A percentile compares a stretch with the other conserved stretches of the same genome.
Evolutionary conservation across 2,888 invertebrate species (phyloP).

Genomic region (Palloptera scutellata): DNA sequence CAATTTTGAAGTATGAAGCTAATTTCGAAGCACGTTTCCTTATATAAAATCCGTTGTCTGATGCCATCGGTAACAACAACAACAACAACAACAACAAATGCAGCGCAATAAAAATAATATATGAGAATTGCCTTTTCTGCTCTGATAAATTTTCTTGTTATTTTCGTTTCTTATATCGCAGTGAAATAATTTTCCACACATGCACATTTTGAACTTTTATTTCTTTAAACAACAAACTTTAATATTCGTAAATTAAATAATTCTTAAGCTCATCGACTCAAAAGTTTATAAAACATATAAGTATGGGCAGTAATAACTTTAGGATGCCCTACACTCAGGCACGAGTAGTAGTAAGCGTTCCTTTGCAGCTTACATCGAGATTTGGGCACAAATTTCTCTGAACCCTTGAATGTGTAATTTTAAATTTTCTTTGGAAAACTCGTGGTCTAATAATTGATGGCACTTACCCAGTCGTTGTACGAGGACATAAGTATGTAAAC

Average conservation of each 20-base stretch:
- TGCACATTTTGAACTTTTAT: not conserved
- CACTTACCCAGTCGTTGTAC: too few relatives aligned
- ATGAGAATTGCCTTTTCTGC: conserved; percentile 49
- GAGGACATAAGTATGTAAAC: too few relatives aligned
- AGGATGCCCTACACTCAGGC: too few relatives aligned
- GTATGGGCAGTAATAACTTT: too few relatives aligned
- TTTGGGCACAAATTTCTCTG: too few relatives aligned
- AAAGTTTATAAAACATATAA: not conserved
- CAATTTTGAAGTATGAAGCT: conserved; percentile 10
- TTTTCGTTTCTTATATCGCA: not conserved
- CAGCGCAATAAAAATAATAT: not conserved
- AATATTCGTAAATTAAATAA: conserved; percentile 42
- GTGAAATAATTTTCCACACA: conserved; percentile 43
- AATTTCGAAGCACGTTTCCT: conserved; percentile 31
- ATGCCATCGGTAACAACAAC: conserved; percentile 8
- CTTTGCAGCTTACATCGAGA: too few relatives aligned
- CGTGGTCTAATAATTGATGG: too few relatives aligned
- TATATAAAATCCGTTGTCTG: conserved; percentile 20
- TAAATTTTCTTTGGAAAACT: too few relatives aligned
- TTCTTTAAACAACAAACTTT: conserved; percentile 5
- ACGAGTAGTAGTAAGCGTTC: too few relatives aligned
- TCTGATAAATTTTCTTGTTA: conserved; percentile 50
- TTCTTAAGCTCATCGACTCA: conserved; percentile 31
- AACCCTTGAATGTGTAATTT: too few relatives aligned
- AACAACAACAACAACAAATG: conserved; percentile 22